phyloP scores from a whole-genome alignment of 2,113 vertebrate genomes.

The Nannobrachium achirus region DNA sequence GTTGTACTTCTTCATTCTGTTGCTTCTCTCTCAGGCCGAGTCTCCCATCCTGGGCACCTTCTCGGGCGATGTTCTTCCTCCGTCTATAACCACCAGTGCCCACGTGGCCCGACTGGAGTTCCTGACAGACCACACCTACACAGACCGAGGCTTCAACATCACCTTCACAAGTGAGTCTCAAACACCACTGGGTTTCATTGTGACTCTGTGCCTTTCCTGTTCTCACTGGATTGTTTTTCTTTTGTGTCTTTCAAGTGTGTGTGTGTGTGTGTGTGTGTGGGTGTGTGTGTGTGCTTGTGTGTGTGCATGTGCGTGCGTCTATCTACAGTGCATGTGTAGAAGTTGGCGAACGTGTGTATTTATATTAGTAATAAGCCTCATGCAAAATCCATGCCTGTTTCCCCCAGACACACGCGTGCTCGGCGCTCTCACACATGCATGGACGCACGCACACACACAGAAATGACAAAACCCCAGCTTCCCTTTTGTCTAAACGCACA shows the following conservation, averaged over 20 bases:
- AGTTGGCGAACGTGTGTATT: neutral
- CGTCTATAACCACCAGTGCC: constrained; percentile 95
- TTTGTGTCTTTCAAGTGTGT: constrained; percentile 1
- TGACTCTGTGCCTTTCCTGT: constrained; percentile 22
- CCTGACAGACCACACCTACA: constrained; percentile 98
- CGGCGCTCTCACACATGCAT: constrained; percentile 7
- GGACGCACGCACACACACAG: neutral
- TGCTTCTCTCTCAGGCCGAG: constrained; percentile 83
- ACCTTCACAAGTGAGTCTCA: constrained; percentile 93
- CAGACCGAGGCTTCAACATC: constrained; percentile 97
- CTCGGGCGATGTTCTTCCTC: constrained; percentile 90
- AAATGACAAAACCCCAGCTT: constrained; percentile 40
- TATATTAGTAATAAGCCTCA: constrained; percentile 23
- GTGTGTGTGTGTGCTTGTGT: constrained; percentile 10
- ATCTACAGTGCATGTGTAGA: too few relatives aligned
- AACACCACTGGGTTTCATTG: neutral
- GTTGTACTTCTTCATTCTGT: too few relatives aligned
- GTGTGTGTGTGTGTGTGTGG: neutral
- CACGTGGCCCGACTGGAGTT: constrained; percentile 95
- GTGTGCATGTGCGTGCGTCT: constrained; percentile 16
- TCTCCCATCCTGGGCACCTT: constrained; percentile 95
- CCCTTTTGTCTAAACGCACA: constrained; percentile 50
- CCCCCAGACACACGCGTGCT: neutral
- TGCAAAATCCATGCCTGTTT: constrained; percentile 43
- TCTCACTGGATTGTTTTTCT: neutral